Evolutionary conservation across 2,797 vertebrate species (phyloP), one percentile per base, ranked within the genome.

Genomic region (Acomys russatus): DNA sequence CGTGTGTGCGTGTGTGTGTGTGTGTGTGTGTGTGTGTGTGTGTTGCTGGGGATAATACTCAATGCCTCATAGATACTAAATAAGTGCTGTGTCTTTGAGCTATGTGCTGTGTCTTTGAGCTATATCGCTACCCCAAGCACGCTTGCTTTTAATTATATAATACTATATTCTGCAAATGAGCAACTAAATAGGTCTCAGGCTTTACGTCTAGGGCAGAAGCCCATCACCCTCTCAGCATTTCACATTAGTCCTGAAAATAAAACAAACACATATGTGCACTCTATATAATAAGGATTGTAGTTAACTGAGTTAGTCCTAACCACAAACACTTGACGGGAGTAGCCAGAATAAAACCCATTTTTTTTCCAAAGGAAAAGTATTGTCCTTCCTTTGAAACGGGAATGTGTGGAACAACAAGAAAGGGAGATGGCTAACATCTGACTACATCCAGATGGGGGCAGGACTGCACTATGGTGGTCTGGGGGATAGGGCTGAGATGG

Each of bases 201-300:
- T 80, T 93, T 30, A 18, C 51, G 44, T 54, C 11, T 68, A 76
- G 51, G 73, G 51, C 5, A 61, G 61, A 83, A 54, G 33, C 59
- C 30, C 9, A 30, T 86, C 79, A 28, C 54, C 44, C 87, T 76
- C 54, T 76, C 61, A 59, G 28, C 23, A 68, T 91, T 66, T 84
- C 66, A 51, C 30, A 49, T 94, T n/a, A 38, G 33, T 93, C 30
- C 0, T 0, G 30, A 51, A 61, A 85, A 68, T 77, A 92, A n/a
- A 78, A 78, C 8, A 51, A 12, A 73, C 61, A 28, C 8, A 20
- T 4, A 18, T 2, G 33, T 20, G 17, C 20, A 28, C 35, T 44
- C 61, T 95, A 44, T 85, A 49, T 89, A 87, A 88, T 35, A 14
- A 93, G 44, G 18, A 15, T 92, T 94, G 83, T 91, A 56, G 23